These are phyloP conservation scores for Erythrocercus mccallii DNA, from an alignment of 2,113 vertebrate species.

Conservation along the genomic window DNA sequence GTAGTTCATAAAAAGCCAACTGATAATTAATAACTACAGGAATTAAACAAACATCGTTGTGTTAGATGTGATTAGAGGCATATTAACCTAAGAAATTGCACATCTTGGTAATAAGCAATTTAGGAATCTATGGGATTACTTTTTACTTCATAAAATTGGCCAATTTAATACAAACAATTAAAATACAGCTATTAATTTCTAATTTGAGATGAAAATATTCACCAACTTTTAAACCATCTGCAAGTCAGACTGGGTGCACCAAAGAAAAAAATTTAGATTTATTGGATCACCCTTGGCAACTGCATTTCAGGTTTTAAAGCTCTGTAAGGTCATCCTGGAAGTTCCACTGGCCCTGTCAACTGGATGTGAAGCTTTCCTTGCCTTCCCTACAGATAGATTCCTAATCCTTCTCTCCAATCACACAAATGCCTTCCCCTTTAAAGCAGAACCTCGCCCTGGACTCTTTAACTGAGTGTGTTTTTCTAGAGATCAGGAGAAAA, in stretches of 20 bases:
- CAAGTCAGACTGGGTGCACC: background rate
- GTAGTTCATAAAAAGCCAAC: background rate
- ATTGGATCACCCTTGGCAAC: background rate
- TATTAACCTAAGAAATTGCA: background rate
- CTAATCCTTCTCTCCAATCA: background rate
- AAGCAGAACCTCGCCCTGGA: background rate
- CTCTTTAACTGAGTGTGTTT: background rate
- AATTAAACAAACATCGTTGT: background rate
- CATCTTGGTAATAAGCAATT: background rate
- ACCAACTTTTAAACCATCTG: background rate
- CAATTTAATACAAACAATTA: background rate
- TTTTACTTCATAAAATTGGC: background rate
- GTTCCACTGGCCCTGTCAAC: background rate
- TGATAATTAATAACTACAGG: background rate
- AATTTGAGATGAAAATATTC: background rate
- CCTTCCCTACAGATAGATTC: background rate
- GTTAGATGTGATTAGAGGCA: background rate
- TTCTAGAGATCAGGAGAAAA: background rate
- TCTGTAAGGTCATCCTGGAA: background rate
- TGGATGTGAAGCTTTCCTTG: background rate
- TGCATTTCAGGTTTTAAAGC: background rate
- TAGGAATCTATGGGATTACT: background rate
- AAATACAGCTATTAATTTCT: background rate
- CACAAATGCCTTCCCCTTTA: background rate
- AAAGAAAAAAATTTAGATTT: background rate